phyloP scores from a whole-genome alignment of 2,888 invertebrate species.

The Tachina fera region DNA sequence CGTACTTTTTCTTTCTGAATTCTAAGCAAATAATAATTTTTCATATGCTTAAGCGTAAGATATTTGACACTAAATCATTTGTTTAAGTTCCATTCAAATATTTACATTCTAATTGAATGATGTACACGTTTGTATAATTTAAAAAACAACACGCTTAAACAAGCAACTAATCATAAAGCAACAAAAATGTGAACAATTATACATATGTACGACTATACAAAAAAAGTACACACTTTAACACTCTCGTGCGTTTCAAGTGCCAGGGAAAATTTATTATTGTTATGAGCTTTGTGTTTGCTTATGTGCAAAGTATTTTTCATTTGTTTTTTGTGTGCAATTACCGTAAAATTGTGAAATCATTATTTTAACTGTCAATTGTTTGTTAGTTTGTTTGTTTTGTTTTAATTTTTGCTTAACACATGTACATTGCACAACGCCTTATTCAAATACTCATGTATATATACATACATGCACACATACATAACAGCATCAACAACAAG shows the following conservation, averaged over 20 bases:
- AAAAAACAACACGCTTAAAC: not conserved
- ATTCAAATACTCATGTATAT: not conserved
- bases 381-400: constrained; percentile 53
- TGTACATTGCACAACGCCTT: constrained; percentile 22
- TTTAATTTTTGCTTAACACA: constrained; percentile 46
- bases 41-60: not conserved
- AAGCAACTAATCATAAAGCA: constrained; percentile 12
- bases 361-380: constrained; percentile 66
- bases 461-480: not conserved
- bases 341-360: constrained; percentile 65
- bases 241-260: not conserved
- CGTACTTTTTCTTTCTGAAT: not conserved
- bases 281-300: not conserved
- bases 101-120: constrained; percentile 58
- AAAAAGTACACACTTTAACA: not conserved
- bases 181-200: constrained; percentile 3
- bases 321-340: constrained; percentile 57
- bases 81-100: constrained; percentile 54
- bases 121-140: not conserved
- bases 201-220: not conserved
- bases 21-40: constrained; percentile 35
- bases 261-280: not conserved
- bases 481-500: constrained; percentile 53
- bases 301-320: not conserved
- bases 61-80: constrained; percentile 54